Evolutionary conservation across 2,888 invertebrate species (phyloP), one percentile per base, ranked within the genome.

Genomic region (Scaptomyza caliginosa): DNA sequence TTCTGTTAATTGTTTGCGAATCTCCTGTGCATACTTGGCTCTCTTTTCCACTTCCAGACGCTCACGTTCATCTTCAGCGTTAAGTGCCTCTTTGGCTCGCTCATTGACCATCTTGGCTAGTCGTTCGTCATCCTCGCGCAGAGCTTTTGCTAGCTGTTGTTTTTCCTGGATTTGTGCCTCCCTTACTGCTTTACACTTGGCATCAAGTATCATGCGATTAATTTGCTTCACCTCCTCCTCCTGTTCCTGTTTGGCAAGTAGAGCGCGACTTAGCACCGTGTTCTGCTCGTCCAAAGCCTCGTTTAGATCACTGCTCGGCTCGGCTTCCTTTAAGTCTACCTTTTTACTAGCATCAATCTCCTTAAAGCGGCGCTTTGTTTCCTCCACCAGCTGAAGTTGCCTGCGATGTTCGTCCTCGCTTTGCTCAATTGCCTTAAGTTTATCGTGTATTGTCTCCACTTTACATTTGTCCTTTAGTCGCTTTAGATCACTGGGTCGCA

Each of bases 131-230:
- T 91, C 91, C 26, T 89, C 81, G 16, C 85, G 86, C 11, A 89
- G 50, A 11, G 90, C 90, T 8, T 75, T 83, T 11, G 88, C 86
- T 13, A 91, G 40, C 17, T 90, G 89, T 21, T 86, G 64, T 64
- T 93, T 94, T 90, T 96, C 96, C 0, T 93, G 93, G 62, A 96
- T 93, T 92, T 97, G 97, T 0, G 96, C 96, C 89, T 96, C 96
- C 16, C 97, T 92, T 43, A 97, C 96, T 0, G 96, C 96, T 85
- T 96, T 94, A 76, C 96, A 97, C 90, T 97, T 97, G 17, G 96
- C 95, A 13, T 95, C 95, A 10, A 97, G 91, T 79, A 97, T 96
- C 67, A 97, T 93, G 59, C 94, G 93, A 90, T 96, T 97, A 67
- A 96, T 95, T 21, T 92, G 93, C 90, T 94, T 95, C 77, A 93